phyloP scores from a whole-genome alignment of 2,888 invertebrate species.

The Drosophila conformis region DNA sequence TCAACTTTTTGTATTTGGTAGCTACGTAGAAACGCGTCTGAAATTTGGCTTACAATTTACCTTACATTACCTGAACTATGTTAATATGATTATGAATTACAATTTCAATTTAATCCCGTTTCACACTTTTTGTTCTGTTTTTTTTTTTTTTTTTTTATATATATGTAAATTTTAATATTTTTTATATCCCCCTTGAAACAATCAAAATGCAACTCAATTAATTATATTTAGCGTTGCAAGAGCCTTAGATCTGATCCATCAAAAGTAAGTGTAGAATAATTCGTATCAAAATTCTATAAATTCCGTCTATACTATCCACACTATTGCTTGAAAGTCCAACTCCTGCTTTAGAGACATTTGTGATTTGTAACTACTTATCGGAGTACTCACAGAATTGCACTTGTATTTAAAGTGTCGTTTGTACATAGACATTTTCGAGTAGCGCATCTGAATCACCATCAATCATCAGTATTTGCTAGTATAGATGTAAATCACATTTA shows the following conservation, averaged over 20 bases:
- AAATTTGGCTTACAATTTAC: constrained; percentile 45
- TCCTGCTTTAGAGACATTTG: not conserved
- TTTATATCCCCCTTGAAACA: constrained; percentile 7
- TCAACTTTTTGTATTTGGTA: constrained; percentile 42
- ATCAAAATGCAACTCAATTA: constrained; percentile 28
- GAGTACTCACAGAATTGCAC: not conserved
- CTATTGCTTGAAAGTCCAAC: not conserved
- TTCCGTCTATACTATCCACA: not conserved
- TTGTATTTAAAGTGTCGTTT: not conserved
- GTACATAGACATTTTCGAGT: not conserved
- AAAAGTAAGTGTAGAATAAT: constrained; percentile 78
- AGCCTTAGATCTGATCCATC: constrained; percentile 74
- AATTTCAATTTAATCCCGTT: constrained; percentile 49
- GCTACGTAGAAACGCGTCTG: constrained; percentile 54
- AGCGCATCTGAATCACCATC: not conserved
- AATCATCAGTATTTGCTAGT: not conserved
- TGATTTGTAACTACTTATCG: not conserved
- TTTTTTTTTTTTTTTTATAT: constrained; percentile 44
- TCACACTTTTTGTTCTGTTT: constrained; percentile 36
- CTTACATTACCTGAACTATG: constrained; percentile 12
- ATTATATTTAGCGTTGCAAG: constrained; percentile 77
- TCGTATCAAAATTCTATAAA: constrained; percentile 19
- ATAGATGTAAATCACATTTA: not conserved
- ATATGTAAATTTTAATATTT: constrained; percentile 27
- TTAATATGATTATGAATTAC: constrained; percentile 26